Base-by-base conservation (phyloP, 2,888 invertebrate species). In the Zygogramma bicolorata region DNA sequence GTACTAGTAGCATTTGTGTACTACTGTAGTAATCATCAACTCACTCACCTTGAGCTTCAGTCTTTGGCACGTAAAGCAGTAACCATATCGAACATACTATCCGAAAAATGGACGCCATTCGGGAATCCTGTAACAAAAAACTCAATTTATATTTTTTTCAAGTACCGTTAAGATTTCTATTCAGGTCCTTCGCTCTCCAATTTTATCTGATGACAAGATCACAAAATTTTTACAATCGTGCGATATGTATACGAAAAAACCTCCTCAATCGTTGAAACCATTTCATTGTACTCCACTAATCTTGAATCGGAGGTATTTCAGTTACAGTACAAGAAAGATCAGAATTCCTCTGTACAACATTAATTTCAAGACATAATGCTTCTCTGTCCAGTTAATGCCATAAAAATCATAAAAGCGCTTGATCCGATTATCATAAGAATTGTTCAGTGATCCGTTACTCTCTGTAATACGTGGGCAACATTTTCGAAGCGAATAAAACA, bases 101-200 rank as follows among this genome's bases (percentile, higher is more conserved):
- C 75, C 74, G 74, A 59, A 76, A 70, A 40, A 71, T 29, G 73
- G 71, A 66, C 76, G 74, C 80, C 80, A 80, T 82, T 80, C 79
- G 78, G 75, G 74, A 70, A 72, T 75, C 75, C 80, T 82, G 79
- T 27, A 75, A 81, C 69, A 71, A 60, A 61, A 67, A 71, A 68
- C 69, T 46, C 59, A 6, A 61, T 3, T 38, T 4, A 38, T 1
- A 38, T 10, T 38, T 38, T 38, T 38, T 10, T 38, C n/a, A 38
- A 13, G 38, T 13, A 38, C 3, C 38, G 34, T 13, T 34, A 34
- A 34, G 2, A 38, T 3, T 3, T 13, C n/a, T 4, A 38, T 38
- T 13, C 13, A 10, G 13, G 2, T 38, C 38, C n/a, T 38, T 8
- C 3, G n/a, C n/a, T n/a, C n/a, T n/a, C n/a, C n/a, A n/a, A n/a